A percentile compares a stretch with the other conserved stretches of the same genome.
phyloP scores from a whole-genome alignment of 2,888 invertebrate genomes.

The Hydraecia micacea region DNA sequence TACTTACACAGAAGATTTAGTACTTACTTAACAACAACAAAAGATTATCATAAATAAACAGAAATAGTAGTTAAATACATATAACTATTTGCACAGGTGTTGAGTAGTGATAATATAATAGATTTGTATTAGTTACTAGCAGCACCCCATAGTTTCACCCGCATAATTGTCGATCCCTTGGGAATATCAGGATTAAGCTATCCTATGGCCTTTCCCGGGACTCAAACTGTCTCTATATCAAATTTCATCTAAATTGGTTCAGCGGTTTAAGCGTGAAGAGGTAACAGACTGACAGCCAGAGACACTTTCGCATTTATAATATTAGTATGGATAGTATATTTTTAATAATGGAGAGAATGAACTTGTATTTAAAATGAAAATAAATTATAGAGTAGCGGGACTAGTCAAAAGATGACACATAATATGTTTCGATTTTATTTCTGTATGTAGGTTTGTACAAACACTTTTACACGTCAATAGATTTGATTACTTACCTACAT shows the following conservation, averaged over 20 bases:
- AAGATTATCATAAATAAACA: not conserved
- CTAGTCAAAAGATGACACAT: not conserved
- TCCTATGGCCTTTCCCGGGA: too few relatives aligned
- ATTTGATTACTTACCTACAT: not conserved
- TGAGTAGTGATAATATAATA: not conserved
- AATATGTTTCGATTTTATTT: not conserved
- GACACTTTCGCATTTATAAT: too few relatives aligned
- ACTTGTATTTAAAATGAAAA: not conserved
- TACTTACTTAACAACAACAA: not conserved
- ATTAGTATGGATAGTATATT: not conserved
- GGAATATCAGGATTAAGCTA: too few relatives aligned
- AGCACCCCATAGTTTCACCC: too few relatives aligned
- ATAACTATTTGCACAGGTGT: slow-evolving; percentile 9
- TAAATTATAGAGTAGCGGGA: not conserved
- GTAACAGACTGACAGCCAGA: too few relatives aligned
- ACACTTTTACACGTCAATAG: not conserved
- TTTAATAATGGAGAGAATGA: not conserved
- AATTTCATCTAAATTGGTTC: too few relatives aligned
- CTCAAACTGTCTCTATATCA: too few relatives aligned
- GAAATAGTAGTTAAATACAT: not conserved
- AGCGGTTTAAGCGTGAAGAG: too few relatives aligned
- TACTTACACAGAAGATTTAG: too few relatives aligned
- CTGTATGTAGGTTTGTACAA: not conserved
- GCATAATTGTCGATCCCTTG: too few relatives aligned
- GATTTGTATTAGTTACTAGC: not conserved